Evolutionary conservation across 2,888 invertebrate species (phyloP).

Genomic region (Rugalucina vietnamica): DNA sequence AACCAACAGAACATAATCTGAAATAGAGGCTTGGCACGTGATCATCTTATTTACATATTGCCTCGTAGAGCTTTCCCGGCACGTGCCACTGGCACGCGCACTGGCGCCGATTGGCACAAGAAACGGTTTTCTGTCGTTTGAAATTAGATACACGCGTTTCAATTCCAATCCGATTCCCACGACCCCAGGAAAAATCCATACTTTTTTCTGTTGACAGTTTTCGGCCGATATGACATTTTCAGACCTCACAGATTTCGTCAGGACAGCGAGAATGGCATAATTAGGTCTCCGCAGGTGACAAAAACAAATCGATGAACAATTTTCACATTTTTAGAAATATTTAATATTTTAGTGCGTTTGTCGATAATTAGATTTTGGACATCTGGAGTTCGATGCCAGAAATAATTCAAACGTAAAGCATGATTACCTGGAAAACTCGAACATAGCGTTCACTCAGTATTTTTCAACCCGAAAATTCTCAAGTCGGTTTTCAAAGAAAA

Average conservation of each 20-base stretch:
- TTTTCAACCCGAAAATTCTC: too few species aligned
- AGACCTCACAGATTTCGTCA: too few species aligned
- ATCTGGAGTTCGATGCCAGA: neutral
- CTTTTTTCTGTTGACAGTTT: neutral
- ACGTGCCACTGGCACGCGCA: conserved; percentile 62
- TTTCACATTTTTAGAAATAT: neutral
- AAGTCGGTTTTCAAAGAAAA: too few species aligned
- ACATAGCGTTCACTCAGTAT: too few species aligned
- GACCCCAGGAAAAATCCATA: neutral
- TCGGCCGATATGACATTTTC: too few species aligned
- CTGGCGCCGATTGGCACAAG: conserved; percentile 42
- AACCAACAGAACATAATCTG: too few species aligned
- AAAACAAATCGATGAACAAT: neutral
- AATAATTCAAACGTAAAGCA: too few species aligned
- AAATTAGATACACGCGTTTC: conserved; percentile 21
- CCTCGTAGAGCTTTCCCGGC: conserved; percentile 30
- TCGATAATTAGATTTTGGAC: neutral
- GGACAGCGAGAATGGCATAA: too few species aligned
- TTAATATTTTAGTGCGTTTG: neutral
- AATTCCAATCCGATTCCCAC: neutral
- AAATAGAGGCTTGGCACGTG: neutral
- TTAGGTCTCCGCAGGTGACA: neutral
- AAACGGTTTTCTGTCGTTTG: neutral
- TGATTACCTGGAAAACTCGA: too few species aligned
- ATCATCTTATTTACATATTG: conserved; percentile 71